These are phyloP conservation scores for Mastacembelus armatus DNA, from an alignment of 2,797 vertebrate species.

Conservation along the genomic window DNA sequence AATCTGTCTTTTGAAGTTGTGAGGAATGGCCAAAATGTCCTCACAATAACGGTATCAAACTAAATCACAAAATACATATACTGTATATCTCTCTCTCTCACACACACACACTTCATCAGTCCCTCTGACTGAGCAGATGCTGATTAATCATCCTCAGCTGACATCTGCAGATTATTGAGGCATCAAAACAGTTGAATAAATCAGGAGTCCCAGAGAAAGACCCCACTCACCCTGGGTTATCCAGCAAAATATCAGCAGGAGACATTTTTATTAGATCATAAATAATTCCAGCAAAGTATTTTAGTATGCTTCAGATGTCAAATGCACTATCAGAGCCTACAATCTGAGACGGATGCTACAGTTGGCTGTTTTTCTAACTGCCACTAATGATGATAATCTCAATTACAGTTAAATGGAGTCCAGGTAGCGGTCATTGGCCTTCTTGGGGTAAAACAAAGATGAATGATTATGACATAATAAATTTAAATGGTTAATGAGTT, in stretches of 20 bases:
- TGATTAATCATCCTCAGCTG: background rate
- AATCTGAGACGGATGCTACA: background rate
- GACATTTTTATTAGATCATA: slow-evolving; percentile 37
- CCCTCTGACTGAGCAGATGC: too few relatives aligned
- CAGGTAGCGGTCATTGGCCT: too few relatives aligned
- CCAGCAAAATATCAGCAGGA: slow-evolving; percentile 22
- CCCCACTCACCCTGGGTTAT: slow-evolving; percentile 15
- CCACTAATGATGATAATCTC: background rate
- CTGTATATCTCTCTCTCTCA: too few relatives aligned
- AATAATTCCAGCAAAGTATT: slow-evolving; percentile 34
- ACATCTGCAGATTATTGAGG: slow-evolving; percentile 5
- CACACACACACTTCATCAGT: background rate
- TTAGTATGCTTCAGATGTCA: slow-evolving; percentile 13
- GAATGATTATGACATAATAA: background rate
- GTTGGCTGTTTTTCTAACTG: background rate
- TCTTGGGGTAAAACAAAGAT: too few relatives aligned
- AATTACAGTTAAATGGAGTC: background rate
- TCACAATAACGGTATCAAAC: too few relatives aligned
- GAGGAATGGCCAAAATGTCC: too few relatives aligned
- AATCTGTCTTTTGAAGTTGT: too few relatives aligned
- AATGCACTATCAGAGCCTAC: background rate
- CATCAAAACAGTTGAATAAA: slow-evolving; percentile 5
- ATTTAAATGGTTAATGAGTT: background rate
- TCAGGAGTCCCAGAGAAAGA: slow-evolving; percentile 13
- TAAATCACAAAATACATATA: too few relatives aligned